These are phyloP conservation scores for western clawed frog (Xenopus tropicalis) DNA, from an alignment of 2,113 vertebrate species.

Conservation along the genomic window DNA sequence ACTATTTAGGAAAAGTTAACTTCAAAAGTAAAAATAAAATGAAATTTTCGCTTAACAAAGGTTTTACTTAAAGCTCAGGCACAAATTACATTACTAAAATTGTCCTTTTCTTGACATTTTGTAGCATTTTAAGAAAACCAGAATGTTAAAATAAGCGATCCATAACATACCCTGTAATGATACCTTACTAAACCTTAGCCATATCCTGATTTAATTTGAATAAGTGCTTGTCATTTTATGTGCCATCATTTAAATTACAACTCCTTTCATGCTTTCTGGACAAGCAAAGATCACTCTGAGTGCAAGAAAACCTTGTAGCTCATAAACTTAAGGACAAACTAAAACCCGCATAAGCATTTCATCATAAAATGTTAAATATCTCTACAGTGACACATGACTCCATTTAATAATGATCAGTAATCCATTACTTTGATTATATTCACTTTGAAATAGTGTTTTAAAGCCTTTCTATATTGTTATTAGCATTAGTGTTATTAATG, in stretches of 20 bases:
- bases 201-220: slow-evolving; percentile 41
- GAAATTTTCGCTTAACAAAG: neutral
- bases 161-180: slow-evolving; percentile 37
- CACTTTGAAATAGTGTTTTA: neutral
- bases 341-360: slow-evolving; percentile 42
- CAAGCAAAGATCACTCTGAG: slow-evolving; percentile 41
- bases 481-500: neutral
- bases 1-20: neutral
- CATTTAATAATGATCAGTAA: slow-evolving; percentile 44
- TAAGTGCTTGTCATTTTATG: slow-evolving; percentile 46
- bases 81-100: slow-evolving; percentile 20
- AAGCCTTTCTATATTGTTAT: neutral
- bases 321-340: slow-evolving; percentile 42
- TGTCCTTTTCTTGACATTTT: slow-evolving; percentile 41
- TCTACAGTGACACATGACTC: slow-evolving; percentile 41
- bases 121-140: slow-evolving; percentile 36
- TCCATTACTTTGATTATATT: slow-evolving; percentile 38
- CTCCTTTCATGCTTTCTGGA: slow-evolving; percentile 43
- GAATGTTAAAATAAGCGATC: slow-evolving; percentile 32
- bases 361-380: slow-evolving; percentile 41
- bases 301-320: slow-evolving; percentile 40
- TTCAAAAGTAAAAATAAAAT: neutral
- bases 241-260: slow-evolving; percentile 41
- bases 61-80: neutral
- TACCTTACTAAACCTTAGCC: slow-evolving; percentile 31